Base-by-base conservation (phyloP, 2,797 vertebrate genomes). In the Tiaroga cobitis region DNA sequence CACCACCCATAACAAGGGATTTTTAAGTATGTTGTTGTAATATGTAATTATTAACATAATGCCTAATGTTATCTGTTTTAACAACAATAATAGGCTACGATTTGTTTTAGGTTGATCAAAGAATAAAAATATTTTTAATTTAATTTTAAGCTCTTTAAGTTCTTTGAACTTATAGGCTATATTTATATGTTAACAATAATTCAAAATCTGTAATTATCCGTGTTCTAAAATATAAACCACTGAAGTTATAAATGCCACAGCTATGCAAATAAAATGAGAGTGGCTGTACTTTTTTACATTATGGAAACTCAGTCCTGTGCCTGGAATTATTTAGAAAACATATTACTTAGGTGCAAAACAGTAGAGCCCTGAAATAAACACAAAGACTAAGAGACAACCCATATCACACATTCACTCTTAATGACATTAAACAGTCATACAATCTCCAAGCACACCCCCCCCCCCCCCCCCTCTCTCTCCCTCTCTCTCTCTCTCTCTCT, bases 301-400 rank as follows among this genome's bases (percentile, higher is more conserved):
- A 73, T 61, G 54, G n/a, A 73, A 73, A 73, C 69, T 59, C 37
- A 13, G 46, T 15, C n/a, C 51, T 37, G 59, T 56, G 46, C 6
- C 46, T 56, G 21, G 18, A 43, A 68, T 43, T 43, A 34, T 34
- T 68, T 39, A 67, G 32, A 68, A 41, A 83, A 74, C 3, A 74
- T 51, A 18, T 29, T 21, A 39, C n/a, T 84, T 56, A 77, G 65
- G 46, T 80, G 39, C 46, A 85, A 82, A 61, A 68, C 34, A 74
- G 86, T 8, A 73, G 70, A 80, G 16, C 9, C 13, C 63, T 26
- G 59, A 86, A 82, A 88, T 39, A 67, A 87, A 63, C 81, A 83
- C 61, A 80, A 61, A 82, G 61, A 56, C 81, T 68, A 81, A 63
- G 80, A 75, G 85, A 70, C 56, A 83, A 77, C 29, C 54, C 63